These are phyloP conservation scores for Macrotis lagotis DNA, from an alignment of 2,113 vertebrate species.

Conservation along the genomic window DNA sequence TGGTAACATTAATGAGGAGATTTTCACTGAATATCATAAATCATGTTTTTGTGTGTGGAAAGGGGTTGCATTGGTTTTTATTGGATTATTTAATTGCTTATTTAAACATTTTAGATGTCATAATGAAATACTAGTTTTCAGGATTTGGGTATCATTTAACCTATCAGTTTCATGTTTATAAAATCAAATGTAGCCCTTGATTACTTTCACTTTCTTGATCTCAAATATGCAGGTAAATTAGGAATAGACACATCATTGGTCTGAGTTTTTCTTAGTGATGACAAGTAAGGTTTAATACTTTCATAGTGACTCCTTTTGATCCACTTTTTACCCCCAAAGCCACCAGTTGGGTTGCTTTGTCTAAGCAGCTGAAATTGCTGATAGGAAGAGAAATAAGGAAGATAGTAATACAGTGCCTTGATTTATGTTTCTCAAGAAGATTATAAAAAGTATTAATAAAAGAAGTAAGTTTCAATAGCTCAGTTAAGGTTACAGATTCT, in stretches of 20 bases:
- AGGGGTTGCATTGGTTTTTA: neutral
- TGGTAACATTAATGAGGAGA: neutral
- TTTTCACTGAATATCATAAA: neutral
- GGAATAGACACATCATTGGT: neutral
- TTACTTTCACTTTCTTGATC: neutral
- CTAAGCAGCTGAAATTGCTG: slow-evolving; percentile 20
- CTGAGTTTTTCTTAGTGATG: neutral
- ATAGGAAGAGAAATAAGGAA: neutral
- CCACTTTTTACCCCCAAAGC: neutral
- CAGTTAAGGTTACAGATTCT: neutral
- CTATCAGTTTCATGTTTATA: neutral
- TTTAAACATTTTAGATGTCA: neutral
- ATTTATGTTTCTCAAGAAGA: neutral
- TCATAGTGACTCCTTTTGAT: neutral
- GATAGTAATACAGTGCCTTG: neutral
- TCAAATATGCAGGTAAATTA: neutral
- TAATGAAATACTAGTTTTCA: neutral
- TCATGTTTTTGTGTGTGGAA: neutral
- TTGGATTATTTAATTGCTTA: neutral
- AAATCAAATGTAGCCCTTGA: neutral
- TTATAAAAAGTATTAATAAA: neutral
- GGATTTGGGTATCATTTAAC: neutral
- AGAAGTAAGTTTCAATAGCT: neutral
- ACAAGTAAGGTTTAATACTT: neutral
- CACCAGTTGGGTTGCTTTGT: neutral